Base-by-base conservation (phyloP, 2,113 vertebrate species). In the Leucoraja erinaceus region DNA sequence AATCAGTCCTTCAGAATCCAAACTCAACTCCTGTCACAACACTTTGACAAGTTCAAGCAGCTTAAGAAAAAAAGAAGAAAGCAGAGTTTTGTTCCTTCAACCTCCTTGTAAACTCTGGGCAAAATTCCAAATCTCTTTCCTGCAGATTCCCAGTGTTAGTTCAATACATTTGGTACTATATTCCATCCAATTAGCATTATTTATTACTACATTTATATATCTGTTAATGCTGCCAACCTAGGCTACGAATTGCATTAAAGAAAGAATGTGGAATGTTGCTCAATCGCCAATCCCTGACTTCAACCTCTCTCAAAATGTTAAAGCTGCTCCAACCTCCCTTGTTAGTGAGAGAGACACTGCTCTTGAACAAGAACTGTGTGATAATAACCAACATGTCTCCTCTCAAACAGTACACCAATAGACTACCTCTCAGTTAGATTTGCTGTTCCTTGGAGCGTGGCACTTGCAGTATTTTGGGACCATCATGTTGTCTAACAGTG, bases 61-160 rank as follows among this genome's bases (percentile, higher is more conserved):
- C 90, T 91, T 91, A 72, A 54, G 90, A 91, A 91, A 74, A 31
- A 47, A 31, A 72, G 90, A 22, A 91, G 90, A 91, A 91, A 91
- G 90, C 68, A 91, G 4, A 70, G 66, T 72, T 91, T 91, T 91
- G 90, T 91, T 91, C 68, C 9, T 38, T 72, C 68, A 54, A 72
- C 90, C 47, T 72, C 38, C 66, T 38, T 28, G 33, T 72, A 74
- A 38, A 74, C 86, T 9, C 63, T 91, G 90, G 90, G 90, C 68
- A 91, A 54, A 0, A 3, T 4, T 72, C 90, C 90, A 74, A 91
- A 72, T 31, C 11, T 88, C 63, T 38, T 54, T 91, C 9, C 38
- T 70, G 66, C 33, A 88, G 59, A 25, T 70, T 25, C 90, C 68
- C 68, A 91, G 33, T 54, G 66, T 91, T 72, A 72, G 68, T 74